A percentile compares a stretch with the other conserved stretches of the same genome.
These are phyloP conservation scores for Pteronotus mesoamericanus DNA, from an alignment of 2,797 vertebrate genomes.

Conservation along the genomic window DNA sequence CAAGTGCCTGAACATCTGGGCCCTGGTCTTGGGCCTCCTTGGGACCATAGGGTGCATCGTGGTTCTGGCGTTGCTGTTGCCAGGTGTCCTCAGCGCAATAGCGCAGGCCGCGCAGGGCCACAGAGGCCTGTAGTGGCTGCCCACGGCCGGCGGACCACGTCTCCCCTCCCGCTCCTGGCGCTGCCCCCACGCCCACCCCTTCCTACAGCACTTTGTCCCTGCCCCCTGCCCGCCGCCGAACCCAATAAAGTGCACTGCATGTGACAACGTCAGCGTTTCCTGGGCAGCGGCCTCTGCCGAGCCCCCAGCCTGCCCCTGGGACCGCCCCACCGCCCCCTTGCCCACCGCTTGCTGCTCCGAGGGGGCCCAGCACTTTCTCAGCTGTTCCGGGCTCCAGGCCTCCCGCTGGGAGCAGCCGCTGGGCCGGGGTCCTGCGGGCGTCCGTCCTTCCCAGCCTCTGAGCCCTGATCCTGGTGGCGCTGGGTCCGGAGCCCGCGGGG, in stretches of 20 bases:
- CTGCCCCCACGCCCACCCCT: not conserved
- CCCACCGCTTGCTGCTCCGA: not conserved
- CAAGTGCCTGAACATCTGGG: conserved; percentile 23
- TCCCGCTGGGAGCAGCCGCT: not conserved
- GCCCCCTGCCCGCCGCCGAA: not conserved
- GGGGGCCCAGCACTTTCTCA: not conserved
- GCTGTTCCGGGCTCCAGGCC: not conserved
- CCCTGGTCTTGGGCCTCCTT: not conserved
- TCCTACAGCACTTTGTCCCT: not conserved
- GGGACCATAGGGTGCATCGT: too few relatives aligned
- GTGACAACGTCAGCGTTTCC: not conserved
- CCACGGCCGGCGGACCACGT: not conserved
- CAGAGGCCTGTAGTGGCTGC: not conserved
- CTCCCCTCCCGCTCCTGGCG: not conserved
- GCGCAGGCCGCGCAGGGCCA: too few relatives aligned
- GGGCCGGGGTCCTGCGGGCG: not conserved
- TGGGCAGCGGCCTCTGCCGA: not conserved
- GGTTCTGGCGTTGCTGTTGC: too few relatives aligned
- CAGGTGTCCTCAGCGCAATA: too few relatives aligned
- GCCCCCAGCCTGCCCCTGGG: not conserved
- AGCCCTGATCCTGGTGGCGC: not conserved
- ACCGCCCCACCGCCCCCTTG: fast-evolving
- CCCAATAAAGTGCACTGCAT: not conserved
- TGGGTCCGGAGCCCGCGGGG: not conserved
- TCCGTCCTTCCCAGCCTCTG: too few relatives aligned